These are phyloP conservation scores for Lycaon pictus DNA, from an alignment of 2,113 vertebrate genomes.

Conservation along the genomic window DNA sequence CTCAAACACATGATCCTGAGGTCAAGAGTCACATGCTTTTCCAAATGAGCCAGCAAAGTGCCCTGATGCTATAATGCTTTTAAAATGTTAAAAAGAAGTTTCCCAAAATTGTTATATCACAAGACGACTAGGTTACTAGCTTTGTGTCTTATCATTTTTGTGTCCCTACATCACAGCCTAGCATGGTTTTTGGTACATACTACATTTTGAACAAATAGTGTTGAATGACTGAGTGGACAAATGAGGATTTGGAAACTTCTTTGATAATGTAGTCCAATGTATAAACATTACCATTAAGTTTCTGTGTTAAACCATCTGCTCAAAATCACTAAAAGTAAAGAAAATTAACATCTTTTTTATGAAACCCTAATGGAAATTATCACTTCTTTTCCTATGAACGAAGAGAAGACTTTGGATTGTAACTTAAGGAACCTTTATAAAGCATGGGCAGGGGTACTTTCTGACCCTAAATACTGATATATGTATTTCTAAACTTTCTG, in stretches of 20 bases:
- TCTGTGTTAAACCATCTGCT: conserved; percentile 12
- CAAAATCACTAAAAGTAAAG: background rate
- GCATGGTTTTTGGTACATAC: background rate
- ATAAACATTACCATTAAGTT: background rate
- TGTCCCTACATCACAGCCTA: background rate
- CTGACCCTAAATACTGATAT: background rate
- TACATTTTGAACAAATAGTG: conserved; percentile 13
- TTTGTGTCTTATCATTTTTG: background rate
- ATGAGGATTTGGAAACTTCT: background rate
- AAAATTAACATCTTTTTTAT: background rate
- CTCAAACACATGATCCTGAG: background rate
- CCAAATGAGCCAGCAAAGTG: background rate
- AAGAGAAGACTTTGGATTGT: background rate
- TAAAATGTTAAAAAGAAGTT: conserved; percentile 32
- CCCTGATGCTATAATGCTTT: background rate
- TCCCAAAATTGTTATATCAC: background rate
- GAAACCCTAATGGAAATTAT: background rate
- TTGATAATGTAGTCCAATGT: background rate
- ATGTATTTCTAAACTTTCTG: background rate
- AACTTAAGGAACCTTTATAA: conserved; percentile 31
- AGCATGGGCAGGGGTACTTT: background rate
- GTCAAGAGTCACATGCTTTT: background rate
- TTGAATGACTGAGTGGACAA: background rate
- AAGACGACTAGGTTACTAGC: background rate
- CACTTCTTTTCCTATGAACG: background rate